Evolutionary conservation across 1,140 invertebrate species (phyloP).

Genomic region (Trypoxylus dichotomus): DNA sequence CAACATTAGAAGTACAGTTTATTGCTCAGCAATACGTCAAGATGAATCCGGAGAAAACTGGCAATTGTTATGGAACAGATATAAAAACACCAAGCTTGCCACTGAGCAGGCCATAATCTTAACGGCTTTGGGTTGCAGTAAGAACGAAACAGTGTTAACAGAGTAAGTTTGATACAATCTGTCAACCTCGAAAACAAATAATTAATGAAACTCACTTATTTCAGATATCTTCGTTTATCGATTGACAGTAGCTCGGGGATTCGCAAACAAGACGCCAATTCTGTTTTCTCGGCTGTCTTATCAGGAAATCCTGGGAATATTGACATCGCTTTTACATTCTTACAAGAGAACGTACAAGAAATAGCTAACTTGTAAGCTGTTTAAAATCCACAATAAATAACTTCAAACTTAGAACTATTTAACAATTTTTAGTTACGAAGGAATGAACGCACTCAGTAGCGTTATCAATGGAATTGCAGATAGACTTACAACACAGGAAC

Average conservation of each 20-base stretch:
- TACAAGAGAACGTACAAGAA: slow-evolving; percentile 1
- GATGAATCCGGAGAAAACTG: background rate
- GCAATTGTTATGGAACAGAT: slow-evolving; percentile 25
- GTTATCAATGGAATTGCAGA: slow-evolving; percentile 35
- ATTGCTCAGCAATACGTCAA: slow-evolving; percentile 29
- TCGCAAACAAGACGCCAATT: slow-evolving; percentile 27
- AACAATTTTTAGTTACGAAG: slow-evolving; percentile 11
- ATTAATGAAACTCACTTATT: background rate
- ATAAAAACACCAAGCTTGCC: slow-evolving; percentile 32
- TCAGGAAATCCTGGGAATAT: background rate
- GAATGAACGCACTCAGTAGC: slow-evolving; percentile 35
- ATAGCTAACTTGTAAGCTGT: slow-evolving; percentile 14
- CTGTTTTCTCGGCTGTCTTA: slow-evolving; percentile 12
- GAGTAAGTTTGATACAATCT: slow-evolving; percentile 53
- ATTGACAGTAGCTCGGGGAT: background rate
- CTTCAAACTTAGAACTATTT: no score
- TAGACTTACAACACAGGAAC: slow-evolving; percentile 35
- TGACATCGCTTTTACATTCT: slow-evolving; percentile 18
- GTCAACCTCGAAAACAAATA: background rate
- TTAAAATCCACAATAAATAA: no score
- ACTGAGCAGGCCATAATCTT: slow-evolving; percentile 60
- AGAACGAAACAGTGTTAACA: slow-evolving; percentile 50
- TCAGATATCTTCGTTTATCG: background rate
- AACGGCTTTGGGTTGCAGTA: slow-evolving; percentile 60
- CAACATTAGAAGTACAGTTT: slow-evolving; percentile 28